Base-by-base conservation (phyloP, 2,888 invertebrate species). In the Chrysolina haemoptera region DNA sequence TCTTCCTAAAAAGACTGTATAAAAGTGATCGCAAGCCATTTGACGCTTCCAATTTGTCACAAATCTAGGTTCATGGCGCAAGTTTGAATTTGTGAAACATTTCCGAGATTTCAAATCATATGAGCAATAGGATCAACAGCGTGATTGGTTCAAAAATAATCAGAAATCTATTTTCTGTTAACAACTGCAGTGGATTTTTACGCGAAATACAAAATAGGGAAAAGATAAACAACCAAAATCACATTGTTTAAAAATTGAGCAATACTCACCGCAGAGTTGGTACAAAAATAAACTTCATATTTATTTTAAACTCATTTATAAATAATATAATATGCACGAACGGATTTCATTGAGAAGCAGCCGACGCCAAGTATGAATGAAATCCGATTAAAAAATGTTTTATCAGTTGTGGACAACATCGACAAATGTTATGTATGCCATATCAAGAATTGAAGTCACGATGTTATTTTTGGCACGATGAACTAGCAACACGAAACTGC, bases 401-500 rank as follows among this genome's bases (percentile, higher is more conserved):
- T 76, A 78, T 78, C 79, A 77, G 73, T 71, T 69, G 68, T 68
- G 71, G 74, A 53, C 46, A 68, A 74, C 53, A 74, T 74, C 71
- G 62, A 72, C 62, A 53, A 55, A 62, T 55, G 64, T 71, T 73
- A 53, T 73, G 68, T 67, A 72, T 70, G 65, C 76, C 74, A 70
- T 77, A 77, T 77, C 77, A 77, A 75, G 55, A 62, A 75, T 67
- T 79, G 76, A 76, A 79, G 78, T 79, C 79, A 77, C 75, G 77
- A 77, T 75, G 78, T 79, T 79, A 78, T 79, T 79, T 80, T 79
- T 78, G 79, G 78, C 75, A 77, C 74, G 66, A 67, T 62, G 65
- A 68, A 78, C 76, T 74, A 78, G 74, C 76, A 66, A 63, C 70
- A 78, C 78, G 78, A 73, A 76, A 71, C 70, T 48, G 68, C 18